Base-by-base conservation (phyloP, 2,113 vertebrate species). In the Microcebus jonahi region DNA sequence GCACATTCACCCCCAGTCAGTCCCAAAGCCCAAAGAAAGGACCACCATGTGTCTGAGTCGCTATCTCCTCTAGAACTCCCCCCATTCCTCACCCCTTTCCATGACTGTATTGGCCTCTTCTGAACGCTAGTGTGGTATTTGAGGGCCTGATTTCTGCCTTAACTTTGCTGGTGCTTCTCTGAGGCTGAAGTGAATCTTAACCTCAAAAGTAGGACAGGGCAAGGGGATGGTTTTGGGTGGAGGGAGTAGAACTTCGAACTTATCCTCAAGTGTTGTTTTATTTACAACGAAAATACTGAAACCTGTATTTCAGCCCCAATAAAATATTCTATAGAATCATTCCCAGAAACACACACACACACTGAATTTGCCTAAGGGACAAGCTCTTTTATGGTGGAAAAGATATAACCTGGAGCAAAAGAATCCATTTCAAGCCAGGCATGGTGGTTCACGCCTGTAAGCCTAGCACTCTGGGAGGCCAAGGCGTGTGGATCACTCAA, bases 301-400 rank as follows among this genome's bases (percentile, higher is more conserved):
- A 93, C 14, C 14, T 10, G 2, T 53, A 70, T 59, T 80, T 91
- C 29, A 91, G 48, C 12, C 5, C 34, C 18, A 88, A 2, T 70
- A 61, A 95, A 81, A 86, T 73, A 73, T n/a, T 90, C 20, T 88
- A n/a, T 92, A 75, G 67, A 85, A 70, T 89, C 59, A 79, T 91
- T 95, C 15, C 12, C 77, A 94, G 88, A 83, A 85, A 82, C 36
- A 48, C 59, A 82, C 10, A 67, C 27, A 9, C 48, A 61, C 23
- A 6, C 15, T 73, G 75, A 75, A 9, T 90, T 77, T 80, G 14
- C 42, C 67, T 53, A 79, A 79, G 42, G 1, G 45, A 2, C 20
- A 79, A 79, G 27, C 53, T 93, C 42, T 90, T 86, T 76, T 70
- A 88, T 68, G 48, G 4, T 29, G 92, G 76, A 63, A 81, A 67